Conservation (phyloP, 2,797 vertebrate genomes). For the Perdix hodgsoniae region DNA sequence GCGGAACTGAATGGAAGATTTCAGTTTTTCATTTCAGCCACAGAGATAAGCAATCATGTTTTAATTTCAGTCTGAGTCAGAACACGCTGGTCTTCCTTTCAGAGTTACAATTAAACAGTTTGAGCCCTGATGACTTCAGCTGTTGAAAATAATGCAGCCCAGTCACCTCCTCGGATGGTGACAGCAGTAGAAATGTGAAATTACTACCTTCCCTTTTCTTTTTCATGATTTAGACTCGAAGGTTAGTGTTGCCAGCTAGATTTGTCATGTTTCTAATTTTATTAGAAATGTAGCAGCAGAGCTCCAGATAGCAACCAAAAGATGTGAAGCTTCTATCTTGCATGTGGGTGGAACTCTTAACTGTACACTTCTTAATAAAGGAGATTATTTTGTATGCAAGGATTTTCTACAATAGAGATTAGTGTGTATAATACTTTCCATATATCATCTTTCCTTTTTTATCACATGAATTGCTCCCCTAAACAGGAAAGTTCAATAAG, state of each 20-base stretch:
- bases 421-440: not conserved
- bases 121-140: not conserved
- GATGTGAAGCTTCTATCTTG: not conserved
- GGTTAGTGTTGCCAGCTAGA: not conserved
- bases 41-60: not conserved
- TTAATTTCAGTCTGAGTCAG: not conserved
- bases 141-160: not conserved
- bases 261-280: not conserved
- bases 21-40: not conserved
- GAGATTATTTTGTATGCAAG: not conserved
- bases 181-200: not conserved
- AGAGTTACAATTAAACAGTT: not conserved
- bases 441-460: not conserved
- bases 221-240: not conserved
- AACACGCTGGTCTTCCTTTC: not conserved
- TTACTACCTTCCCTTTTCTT: not conserved
- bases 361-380: not conserved
- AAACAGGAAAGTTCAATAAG: not conserved
- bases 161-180: not conserved
- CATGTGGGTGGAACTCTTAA: not conserved
- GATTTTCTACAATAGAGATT: not conserved
- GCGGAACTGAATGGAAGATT: not conserved
- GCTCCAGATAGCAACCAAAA: not conserved
- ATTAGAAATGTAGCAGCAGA: not conserved
- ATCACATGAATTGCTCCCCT: not conserved